Evolutionary conservation across 2,113 vertebrate species (phyloP).

Genomic region (Grallaria varia): DNA sequence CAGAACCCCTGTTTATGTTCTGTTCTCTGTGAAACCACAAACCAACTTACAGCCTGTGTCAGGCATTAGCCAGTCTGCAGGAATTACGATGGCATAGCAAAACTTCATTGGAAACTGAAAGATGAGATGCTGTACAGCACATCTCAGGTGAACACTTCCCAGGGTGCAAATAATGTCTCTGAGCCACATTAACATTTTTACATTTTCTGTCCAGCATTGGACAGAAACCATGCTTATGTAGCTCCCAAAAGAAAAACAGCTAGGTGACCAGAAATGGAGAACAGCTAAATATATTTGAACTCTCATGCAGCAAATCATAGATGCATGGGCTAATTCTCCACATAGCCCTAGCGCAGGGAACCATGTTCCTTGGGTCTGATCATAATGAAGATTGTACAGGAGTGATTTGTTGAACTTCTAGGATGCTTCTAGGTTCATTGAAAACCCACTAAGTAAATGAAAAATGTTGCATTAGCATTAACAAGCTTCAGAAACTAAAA

Average conservation of each 20-base stretch:
- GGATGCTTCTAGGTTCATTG: neutral
- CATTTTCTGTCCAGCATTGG: neutral
- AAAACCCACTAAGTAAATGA: neutral
- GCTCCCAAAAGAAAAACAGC: neutral
- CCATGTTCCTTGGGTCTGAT: neutral
- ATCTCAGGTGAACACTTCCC: neutral
- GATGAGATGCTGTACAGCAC: neutral
- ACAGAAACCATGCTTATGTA: neutral
- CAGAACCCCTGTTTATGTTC: neutral
- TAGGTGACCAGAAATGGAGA: neutral
- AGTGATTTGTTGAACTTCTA: neutral
- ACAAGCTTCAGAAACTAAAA: conserved; percentile 13
- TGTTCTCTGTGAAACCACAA: neutral
- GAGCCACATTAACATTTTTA: neutral
- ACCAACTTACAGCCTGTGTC: neutral
- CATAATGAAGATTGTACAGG: neutral
- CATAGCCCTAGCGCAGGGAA: neutral
- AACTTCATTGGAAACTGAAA: neutral
- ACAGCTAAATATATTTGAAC: neutral
- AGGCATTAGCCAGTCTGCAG: neutral
- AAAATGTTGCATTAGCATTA: conserved; percentile 12
- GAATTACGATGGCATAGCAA: neutral
- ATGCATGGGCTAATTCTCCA: neutral
- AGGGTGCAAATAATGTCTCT: neutral
- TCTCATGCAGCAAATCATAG: neutral